These are phyloP conservation scores for Phoxinus phoxinus DNA, from an alignment of 2,113 vertebrate species.

Conservation along the genomic window DNA sequence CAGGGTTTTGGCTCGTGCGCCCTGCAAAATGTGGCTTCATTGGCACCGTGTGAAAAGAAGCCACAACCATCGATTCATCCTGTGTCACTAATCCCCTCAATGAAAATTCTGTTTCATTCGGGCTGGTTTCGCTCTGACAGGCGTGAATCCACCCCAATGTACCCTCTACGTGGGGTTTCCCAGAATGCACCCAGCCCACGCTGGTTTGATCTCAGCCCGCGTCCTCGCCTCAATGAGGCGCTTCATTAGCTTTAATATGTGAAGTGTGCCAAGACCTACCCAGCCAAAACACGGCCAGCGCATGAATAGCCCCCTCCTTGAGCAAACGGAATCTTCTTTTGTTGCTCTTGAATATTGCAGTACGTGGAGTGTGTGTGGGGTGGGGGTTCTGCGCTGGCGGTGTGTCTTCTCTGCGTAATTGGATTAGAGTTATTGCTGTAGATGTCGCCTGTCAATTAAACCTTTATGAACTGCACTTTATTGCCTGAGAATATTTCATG, in stretches of 20 bases:
- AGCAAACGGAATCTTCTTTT: constrained; percentile 53
- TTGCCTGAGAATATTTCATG: constrained; percentile 7
- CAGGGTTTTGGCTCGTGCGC: constrained; percentile 43
- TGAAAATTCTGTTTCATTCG: constrained; percentile 49
- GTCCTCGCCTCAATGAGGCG: constrained; percentile 69
- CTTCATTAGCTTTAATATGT: constrained; percentile 76
- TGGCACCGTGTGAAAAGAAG: constrained; percentile 63
- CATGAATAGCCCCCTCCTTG: constrained; percentile 46
- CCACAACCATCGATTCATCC: constrained; percentile 41
- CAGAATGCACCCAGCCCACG: constrained; percentile 52
- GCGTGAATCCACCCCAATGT: constrained; percentile 60
- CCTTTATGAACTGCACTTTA: constrained; percentile 63
- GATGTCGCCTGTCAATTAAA: constrained; percentile 60
- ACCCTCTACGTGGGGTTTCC: constrained; percentile 46
- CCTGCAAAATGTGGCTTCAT: constrained; percentile 44
- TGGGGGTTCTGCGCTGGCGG: neutral
- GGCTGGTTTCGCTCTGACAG: constrained; percentile 59
- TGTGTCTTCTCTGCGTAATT: constrained; percentile 59
- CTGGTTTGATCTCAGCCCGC: constrained; percentile 72
- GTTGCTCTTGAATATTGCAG: constrained; percentile 44
- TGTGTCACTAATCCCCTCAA: constrained; percentile 57
- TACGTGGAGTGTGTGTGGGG: constrained; percentile 35
- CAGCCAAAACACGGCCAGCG: constrained; percentile 24
- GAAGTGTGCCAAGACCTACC: constrained; percentile 72
- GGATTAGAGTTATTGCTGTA: constrained; percentile 71